These are phyloP conservation scores for Acrossocheilus wenchowensis DNA, from an alignment of 2,797 vertebrate genomes.

Conservation along the genomic window DNA sequence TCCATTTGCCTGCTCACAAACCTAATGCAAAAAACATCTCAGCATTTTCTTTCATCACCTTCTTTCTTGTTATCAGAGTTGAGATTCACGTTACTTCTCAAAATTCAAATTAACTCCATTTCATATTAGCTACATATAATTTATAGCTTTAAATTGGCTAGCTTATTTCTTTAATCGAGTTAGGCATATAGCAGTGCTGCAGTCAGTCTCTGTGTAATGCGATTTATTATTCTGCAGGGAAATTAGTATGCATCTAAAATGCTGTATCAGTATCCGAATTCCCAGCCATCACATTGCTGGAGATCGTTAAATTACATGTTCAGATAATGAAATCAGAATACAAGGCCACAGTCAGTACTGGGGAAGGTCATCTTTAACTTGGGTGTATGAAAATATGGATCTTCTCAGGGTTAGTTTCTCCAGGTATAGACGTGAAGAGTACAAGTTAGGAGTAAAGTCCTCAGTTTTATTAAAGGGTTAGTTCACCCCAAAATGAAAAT, in stretches of 20 bases:
- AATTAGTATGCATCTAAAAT: constrained; percentile 54
- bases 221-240: constrained; percentile 51
- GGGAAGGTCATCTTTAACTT: constrained; percentile 33
- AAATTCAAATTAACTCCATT: constrained; percentile 19
- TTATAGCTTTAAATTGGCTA: constrained; percentile 26
- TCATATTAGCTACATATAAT: constrained; percentile 31
- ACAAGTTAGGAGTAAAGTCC: background rate
- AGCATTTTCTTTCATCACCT: background rate
- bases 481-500: no score
- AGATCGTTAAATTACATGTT: constrained; percentile 50
- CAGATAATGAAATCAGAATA: constrained; percentile 46
- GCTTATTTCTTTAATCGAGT: constrained; percentile 36
- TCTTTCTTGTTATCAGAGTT: background rate
- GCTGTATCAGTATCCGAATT: constrained; percentile 44
- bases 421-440: background rate
- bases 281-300: constrained; percentile 31
- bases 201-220: constrained; percentile 37
- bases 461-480: background rate
- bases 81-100: constrained; percentile 25
- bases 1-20: background rate
- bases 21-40: background rate
- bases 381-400: background rate
- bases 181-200: background rate
- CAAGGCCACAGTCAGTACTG: constrained; percentile 44
- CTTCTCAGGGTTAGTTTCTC: background rate